Percentiles rank a stretch among this genome's conserved stretches.
These are phyloP conservation scores for Cranoglanis bouderius DNA, from an alignment of 2,113 vertebrate genomes.

Conservation along the genomic window DNA sequence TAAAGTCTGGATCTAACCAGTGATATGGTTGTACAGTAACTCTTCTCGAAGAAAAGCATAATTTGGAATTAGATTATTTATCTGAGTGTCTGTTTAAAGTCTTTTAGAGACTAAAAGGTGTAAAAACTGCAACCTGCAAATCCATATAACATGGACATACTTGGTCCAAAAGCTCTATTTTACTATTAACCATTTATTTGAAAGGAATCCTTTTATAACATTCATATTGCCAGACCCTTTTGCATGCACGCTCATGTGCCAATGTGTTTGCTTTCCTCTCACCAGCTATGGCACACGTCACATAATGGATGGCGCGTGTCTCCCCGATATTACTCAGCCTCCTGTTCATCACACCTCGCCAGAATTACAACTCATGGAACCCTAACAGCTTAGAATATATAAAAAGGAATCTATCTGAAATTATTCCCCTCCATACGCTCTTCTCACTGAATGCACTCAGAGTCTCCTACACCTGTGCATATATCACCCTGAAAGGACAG, in stretches of 20 bases:
- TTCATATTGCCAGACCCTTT: not conserved
- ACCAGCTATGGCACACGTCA: not conserved
- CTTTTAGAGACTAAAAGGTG: not conserved
- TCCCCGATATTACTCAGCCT: not conserved
- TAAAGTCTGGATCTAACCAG: not conserved
- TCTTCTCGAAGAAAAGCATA: not conserved
- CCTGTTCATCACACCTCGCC: slow-evolving; percentile 11
- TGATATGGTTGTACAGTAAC: not conserved
- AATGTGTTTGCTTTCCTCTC: slow-evolving; percentile 12
- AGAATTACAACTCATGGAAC: slow-evolving; percentile 27
- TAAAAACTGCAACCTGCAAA: not conserved
- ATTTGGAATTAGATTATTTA: not conserved
- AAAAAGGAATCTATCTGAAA: slow-evolving; percentile 39
- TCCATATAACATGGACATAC: not conserved
- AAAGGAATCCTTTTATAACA: not conserved
- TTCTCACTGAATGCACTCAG: not conserved
- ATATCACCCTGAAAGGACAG: slow-evolving; percentile 25
- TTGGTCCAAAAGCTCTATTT: not conserved
- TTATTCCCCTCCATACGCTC: slow-evolving; percentile 18
- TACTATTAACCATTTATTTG: not conserved
- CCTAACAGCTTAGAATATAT: slow-evolving; percentile 29
- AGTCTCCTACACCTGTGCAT: not conserved
- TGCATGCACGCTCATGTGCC: not conserved
- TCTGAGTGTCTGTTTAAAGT: not conserved
- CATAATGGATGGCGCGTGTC: slow-evolving; percentile 1